Evolutionary conservation across 2,113 vertebrate species (phyloP).

Genomic region (Megaptera novaeangliae): DNA sequence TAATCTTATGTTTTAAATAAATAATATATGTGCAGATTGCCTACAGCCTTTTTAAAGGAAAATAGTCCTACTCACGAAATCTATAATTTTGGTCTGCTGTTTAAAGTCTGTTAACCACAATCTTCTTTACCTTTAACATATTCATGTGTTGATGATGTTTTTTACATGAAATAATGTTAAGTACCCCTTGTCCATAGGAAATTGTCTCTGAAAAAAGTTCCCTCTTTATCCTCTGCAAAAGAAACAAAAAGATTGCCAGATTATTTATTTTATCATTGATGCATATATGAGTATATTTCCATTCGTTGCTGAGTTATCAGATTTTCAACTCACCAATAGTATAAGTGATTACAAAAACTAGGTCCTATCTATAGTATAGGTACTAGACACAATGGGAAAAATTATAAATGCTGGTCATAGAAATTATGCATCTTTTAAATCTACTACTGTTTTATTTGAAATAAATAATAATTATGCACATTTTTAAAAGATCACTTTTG

Average conservation of each 20-base stretch:
- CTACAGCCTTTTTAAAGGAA: constrained; percentile 56
- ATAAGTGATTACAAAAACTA: constrained; percentile 35
- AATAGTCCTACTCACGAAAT: constrained; percentile 54
- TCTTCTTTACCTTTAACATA: constrained; percentile 54
- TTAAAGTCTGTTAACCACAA: constrained; percentile 57
- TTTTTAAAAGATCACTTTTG: constrained; percentile 64
- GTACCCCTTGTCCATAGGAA: background rate
- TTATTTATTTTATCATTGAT: constrained; percentile 39
- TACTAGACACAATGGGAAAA: constrained; percentile 52
- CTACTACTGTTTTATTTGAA: constrained; percentile 62
- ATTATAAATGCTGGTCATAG: background rate
- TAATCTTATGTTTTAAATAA: constrained; percentile 66
- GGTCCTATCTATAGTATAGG: background rate
- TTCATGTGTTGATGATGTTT: background rate
- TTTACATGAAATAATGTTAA: constrained; percentile 40
- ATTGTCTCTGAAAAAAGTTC: constrained; percentile 39
- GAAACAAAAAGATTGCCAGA: background rate
- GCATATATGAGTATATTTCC: background rate
- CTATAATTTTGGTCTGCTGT: constrained; percentile 50
- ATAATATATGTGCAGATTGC: constrained; percentile 54
- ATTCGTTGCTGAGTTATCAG: constrained; percentile 41
- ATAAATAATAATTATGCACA: constrained; percentile 44
- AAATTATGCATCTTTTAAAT: constrained; percentile 37
- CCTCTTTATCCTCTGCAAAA: constrained; percentile 21
- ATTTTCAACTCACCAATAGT: background rate